phyloP scores from a whole-genome alignment of 2,113 vertebrate genomes.

The Calidris pugnax region DNA sequence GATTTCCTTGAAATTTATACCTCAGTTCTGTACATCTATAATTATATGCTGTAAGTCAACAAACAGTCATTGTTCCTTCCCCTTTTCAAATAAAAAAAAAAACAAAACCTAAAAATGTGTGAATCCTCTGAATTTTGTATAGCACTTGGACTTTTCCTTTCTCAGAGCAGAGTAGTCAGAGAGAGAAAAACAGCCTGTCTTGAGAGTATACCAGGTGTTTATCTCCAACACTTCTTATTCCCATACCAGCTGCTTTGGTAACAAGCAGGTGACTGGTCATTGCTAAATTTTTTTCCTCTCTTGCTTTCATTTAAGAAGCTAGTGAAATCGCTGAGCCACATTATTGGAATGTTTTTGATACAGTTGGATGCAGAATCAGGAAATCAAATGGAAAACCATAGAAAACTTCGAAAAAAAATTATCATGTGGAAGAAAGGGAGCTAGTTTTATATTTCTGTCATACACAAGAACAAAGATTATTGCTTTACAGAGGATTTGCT shows the following conservation, averaged over 20 bases:
- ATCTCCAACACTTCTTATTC: neutral
- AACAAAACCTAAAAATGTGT: neutral
- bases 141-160: neutral
- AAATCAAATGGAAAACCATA: neutral
- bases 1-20: neutral
- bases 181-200: neutral
- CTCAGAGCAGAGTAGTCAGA: neutral
- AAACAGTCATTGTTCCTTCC: neutral
- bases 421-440: neutral
- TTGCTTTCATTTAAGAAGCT: neutral
- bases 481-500: neutral
- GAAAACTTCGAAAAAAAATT: neutral
- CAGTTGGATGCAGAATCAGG: neutral
- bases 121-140: neutral
- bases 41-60: neutral
- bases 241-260: neutral
- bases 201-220: slow-evolving; percentile 35
- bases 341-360: neutral
- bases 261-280: neutral
- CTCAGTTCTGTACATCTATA: neutral
- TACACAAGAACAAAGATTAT: neutral
- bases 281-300: neutral
- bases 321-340: neutral
- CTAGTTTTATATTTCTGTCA: neutral
- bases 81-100: neutral